phyloP scores from a whole-genome alignment of 1,140 invertebrate species.

The Bathynomus jamesi region DNA sequence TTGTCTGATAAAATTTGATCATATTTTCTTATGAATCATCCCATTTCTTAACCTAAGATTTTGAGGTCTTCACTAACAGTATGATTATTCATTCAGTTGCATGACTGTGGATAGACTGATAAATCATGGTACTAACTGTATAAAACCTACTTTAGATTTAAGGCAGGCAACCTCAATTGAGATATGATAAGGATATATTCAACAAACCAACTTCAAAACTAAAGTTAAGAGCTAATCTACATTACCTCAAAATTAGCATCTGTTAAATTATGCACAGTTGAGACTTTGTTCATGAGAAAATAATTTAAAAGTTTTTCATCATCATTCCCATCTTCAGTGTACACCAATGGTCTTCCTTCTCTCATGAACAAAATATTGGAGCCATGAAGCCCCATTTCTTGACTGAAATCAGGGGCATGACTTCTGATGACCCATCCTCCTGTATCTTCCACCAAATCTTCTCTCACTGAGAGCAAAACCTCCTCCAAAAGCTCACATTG shows the following conservation, averaged over 20 bases:
- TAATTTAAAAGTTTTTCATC: slow-evolving; percentile 26
- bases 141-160: no score
- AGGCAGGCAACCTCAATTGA: no score
- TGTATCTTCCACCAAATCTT: slow-evolving; percentile 27
- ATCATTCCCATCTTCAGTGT: slow-evolving; percentile 19
- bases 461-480: slow-evolving; percentile 20
- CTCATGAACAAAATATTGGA: slow-evolving; percentile 25
- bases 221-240: no score
- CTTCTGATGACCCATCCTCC: slow-evolving; percentile 31
- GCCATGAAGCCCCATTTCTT: slow-evolving; percentile 17
- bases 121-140: no score
- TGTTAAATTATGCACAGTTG: slow-evolving; percentile 16
- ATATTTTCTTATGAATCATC: no score
- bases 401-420: slow-evolving; percentile 13
- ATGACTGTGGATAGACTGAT: no score
- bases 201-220: no score
- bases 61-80: no score
- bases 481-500: slow-evolving; percentile 22
- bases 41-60: no score
- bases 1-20: no score
- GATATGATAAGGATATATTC: no score
- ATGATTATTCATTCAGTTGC: no score
- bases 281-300: slow-evolving; percentile 23
- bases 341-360: slow-evolving; percentile 24
- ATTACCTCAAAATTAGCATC: slow-evolving; percentile 33